A percentile compares a stretch with the other conserved stretches of the same genome.
Conservation (phyloP, 1,140 invertebrate genomes). For the Drosophila watanabei region DNA sequence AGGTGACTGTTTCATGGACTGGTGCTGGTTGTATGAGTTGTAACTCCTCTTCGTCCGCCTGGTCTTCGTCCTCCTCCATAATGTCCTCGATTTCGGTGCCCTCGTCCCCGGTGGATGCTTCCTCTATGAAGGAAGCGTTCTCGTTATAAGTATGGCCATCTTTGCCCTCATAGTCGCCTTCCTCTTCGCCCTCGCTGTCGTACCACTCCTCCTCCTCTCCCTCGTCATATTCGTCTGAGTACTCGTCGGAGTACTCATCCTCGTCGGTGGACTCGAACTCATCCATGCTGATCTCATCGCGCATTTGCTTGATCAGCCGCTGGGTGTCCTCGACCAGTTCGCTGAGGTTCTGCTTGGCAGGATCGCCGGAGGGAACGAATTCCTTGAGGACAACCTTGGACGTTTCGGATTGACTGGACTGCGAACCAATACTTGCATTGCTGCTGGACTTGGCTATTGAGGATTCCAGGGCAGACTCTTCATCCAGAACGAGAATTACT, state of each 20-base stretch:
- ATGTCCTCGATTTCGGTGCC: slow-evolving; percentile 72
- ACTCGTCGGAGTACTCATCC: slow-evolving; percentile 86
- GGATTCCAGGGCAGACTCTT: slow-evolving; percentile 9
- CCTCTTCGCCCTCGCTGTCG: slow-evolving; percentile 86
- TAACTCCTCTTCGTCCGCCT: slow-evolving; percentile 35
- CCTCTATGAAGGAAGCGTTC: slow-evolving; percentile 53
- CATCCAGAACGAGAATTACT: slow-evolving; percentile 31
- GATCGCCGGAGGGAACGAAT: slow-evolving; percentile 77
- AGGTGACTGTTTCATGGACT: slow-evolving; percentile 50
- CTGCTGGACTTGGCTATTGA: slow-evolving; percentile 49
- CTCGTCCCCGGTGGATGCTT: slow-evolving; percentile 69
- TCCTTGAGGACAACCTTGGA: slow-evolving; percentile 59
- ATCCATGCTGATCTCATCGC: slow-evolving; percentile 88
- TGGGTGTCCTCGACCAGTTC: slow-evolving; percentile 88
- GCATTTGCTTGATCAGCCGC: slow-evolving; percentile 88
- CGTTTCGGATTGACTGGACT: slow-evolving; percentile 50
- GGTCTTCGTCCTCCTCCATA: slow-evolving; percentile 56
- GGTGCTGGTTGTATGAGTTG: slow-evolving; percentile 14
- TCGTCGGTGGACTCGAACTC: slow-evolving; percentile 87
- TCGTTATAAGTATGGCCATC: slow-evolving; percentile 62
- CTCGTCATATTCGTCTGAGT: slow-evolving; percentile 85
- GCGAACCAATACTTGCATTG: slow-evolving; percentile 47
- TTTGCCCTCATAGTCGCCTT: slow-evolving; percentile 69
- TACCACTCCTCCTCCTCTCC: slow-evolving; percentile 86
- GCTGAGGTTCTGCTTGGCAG: slow-evolving; percentile 86